These are phyloP conservation scores for Ochotona curzoniae DNA, from an alignment of 2,113 vertebrate species.

Conservation along the genomic window DNA sequence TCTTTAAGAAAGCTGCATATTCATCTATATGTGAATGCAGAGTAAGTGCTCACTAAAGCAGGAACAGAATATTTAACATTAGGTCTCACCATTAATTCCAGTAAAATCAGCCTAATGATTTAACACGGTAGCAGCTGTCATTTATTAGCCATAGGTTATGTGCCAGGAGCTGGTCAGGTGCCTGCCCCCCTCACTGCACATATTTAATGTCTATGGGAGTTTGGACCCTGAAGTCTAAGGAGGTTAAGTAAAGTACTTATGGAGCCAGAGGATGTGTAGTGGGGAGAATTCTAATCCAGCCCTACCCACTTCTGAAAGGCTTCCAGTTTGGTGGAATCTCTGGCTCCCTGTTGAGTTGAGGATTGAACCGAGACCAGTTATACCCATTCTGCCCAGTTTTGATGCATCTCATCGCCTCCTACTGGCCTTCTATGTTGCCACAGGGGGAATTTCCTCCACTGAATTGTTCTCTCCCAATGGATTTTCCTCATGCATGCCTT, in stretches of 20 bases:
- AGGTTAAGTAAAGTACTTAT: background rate
- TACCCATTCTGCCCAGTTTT: background rate
- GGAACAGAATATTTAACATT: slow-evolving; percentile 17
- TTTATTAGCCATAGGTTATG: no score
- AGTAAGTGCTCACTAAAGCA: background rate
- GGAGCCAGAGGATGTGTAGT: background rate
- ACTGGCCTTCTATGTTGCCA: background rate
- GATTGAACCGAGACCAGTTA: background rate
- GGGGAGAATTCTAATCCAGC: background rate
- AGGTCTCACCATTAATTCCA: background rate
- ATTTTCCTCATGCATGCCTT: background rate
- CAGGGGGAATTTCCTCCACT: background rate
- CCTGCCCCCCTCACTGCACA: background rate
- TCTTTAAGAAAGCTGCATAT: background rate
- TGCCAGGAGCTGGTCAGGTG: no score
- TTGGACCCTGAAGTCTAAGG: background rate
- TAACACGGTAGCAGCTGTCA: background rate
- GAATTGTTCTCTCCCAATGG: background rate
- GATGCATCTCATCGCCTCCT: background rate
- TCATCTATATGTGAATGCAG: background rate
- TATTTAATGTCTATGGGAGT: background rate
- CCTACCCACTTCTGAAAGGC: background rate
- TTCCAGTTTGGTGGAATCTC: background rate
- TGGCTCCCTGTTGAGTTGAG: background rate
- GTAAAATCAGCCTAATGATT: background rate